phyloP scores from a whole-genome alignment of 2,113 vertebrate genomes.

The Oostethus manadensis region DNA sequence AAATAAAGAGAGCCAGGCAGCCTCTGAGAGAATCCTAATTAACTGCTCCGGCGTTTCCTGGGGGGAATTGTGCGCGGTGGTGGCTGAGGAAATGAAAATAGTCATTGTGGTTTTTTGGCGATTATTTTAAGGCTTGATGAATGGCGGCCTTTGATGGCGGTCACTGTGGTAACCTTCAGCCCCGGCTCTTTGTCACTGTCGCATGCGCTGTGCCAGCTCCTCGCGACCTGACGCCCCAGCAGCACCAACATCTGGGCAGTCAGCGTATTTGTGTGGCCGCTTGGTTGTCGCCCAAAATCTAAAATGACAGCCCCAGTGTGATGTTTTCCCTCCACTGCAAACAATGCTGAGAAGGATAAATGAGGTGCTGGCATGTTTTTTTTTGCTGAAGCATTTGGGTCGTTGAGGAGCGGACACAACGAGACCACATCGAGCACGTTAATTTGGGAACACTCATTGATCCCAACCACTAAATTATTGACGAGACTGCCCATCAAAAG shows the following conservation, averaged over 20 bases:
- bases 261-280: not conserved
- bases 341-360: not conserved
- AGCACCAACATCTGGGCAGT: constrained; percentile 1
- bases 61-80: not conserved
- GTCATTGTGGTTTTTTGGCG: not conserved
- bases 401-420: not conserved
- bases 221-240: not conserved
- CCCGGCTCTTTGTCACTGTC: constrained; percentile 7
- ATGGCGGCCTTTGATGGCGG: constrained; percentile 3
- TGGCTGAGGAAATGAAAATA: not conserved
- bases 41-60: not conserved
- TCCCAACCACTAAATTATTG: not conserved
- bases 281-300: constrained; percentile 4
- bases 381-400: not conserved
- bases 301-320: not conserved
- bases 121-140: constrained; percentile 4
- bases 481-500: not conserved
- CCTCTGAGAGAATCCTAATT: not conserved
- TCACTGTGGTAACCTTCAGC: constrained; percentile 2
- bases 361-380: not conserved
- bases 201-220: not conserved
- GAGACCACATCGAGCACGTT: not conserved
- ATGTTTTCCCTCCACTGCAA: not conserved
- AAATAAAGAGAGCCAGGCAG: not conserved
- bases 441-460: not conserved